Evolutionary conservation across 2,888 invertebrate species (phyloP).

Genomic region (Thysanoteuthis rhombus): DNA sequence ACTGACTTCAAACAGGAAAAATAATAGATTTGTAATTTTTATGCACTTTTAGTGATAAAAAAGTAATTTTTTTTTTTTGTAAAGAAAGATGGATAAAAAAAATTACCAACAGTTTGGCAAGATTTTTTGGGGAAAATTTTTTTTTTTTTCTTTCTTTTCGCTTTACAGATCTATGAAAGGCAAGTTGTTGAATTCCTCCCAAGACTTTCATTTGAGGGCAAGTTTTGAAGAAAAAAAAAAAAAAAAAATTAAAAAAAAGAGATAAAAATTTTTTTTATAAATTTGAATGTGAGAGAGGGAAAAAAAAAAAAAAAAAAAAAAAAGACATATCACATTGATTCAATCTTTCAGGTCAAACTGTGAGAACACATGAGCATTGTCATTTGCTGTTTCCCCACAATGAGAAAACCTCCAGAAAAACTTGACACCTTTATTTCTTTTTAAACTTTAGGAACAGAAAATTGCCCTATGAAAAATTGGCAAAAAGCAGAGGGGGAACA

Average conservation of each 20-base stretch:
- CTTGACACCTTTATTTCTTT: background rate
- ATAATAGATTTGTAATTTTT: background rate
- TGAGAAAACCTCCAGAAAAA: background rate
- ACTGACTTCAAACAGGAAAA: background rate
- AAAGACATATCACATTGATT: background rate
- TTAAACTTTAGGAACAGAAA: background rate
- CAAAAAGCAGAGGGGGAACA: background rate
- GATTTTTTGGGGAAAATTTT: background rate
- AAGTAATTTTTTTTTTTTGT: background rate
- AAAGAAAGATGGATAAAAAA: background rate
- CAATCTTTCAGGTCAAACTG: background rate
- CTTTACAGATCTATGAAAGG: background rate
- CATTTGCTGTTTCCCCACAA: background rate
- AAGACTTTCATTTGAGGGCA: background rate
- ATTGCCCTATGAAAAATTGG: background rate
- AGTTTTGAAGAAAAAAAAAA: background rate
- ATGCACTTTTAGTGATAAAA: background rate
- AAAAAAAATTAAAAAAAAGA: too few species aligned
- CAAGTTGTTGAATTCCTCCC: background rate
- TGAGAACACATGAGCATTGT: background rate
- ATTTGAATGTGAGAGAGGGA: background rate
- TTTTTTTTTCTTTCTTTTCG: too few species aligned
- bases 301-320: background rate
- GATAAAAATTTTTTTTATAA: too few species aligned
- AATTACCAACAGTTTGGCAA: background rate